Conservation (phyloP, 1,140 invertebrate species). For the Euglossa dilemma region DNA sequence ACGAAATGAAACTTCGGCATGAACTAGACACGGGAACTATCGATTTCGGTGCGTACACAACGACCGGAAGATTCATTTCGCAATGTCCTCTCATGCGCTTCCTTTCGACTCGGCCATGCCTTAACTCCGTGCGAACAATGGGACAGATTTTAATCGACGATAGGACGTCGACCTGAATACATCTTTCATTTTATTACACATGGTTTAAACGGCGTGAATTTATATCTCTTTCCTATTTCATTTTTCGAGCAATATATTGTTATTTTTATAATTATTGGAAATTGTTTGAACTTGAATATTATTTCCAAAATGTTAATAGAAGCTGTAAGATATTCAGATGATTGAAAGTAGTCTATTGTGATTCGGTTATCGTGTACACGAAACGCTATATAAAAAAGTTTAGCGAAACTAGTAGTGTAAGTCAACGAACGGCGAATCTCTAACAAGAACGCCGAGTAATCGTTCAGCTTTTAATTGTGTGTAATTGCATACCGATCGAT, state of each 20-base stretch:
- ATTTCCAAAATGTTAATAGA: no score
- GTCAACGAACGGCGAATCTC: background rate
- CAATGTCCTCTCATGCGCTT: background rate
- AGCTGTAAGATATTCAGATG: no score
- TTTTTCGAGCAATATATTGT: background rate
- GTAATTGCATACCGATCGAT: background rate
- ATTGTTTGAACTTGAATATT: no score
- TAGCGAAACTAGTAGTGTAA: background rate
- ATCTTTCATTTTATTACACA: no score
- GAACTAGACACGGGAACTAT: background rate
- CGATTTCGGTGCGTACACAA: background rate
- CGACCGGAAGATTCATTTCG: background rate
- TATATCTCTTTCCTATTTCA: background rate
- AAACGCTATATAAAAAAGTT: background rate
- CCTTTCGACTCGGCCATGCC: background rate
- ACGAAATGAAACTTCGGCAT: slow-evolving; percentile 16
- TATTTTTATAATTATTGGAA: background rate
- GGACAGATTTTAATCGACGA: background rate
- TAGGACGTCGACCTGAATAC: background rate
- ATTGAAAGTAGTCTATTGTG: no score
- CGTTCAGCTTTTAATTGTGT: no score
- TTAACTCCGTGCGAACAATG: background rate
- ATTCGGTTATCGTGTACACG: no score
- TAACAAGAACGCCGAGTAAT: background rate
- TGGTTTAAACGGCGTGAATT: background rate